phyloP scores from a whole-genome alignment of 2,888 invertebrate species.

The Colletes collaris region DNA sequence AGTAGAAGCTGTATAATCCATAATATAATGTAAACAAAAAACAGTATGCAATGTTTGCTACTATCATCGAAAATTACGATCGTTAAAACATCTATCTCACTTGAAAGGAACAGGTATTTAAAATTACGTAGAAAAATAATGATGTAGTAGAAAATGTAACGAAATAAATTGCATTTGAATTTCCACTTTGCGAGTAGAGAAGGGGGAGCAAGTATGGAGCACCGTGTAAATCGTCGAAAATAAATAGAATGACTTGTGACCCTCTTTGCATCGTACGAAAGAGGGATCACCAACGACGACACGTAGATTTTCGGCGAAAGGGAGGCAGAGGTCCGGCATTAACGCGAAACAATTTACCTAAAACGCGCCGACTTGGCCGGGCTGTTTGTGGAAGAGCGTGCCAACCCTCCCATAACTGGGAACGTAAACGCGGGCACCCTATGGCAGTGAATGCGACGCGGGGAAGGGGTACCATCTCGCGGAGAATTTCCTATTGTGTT shows the following conservation, averaged over 20 bases:
- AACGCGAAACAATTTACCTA: constrained; percentile 73
- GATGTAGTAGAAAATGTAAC: no score
- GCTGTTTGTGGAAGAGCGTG: constrained; percentile 61
- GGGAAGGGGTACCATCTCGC: constrained; percentile 37
- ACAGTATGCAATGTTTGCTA: no score
- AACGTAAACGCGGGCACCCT: constrained; percentile 57
- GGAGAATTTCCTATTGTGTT: constrained; percentile 67
- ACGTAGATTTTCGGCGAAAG: constrained; percentile 21
- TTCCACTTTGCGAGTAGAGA: no score
- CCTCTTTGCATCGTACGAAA: neutral
- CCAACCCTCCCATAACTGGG: constrained; percentile 58
- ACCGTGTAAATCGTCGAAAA: constrained; percentile 4
- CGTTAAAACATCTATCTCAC: no score
- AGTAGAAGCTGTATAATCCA: no score
- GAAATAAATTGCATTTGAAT: no score
- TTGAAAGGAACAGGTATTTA: no score
- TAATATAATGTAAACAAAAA: no score
- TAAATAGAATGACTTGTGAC: neutral
- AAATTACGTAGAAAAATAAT: no score
- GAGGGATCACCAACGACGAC: constrained; percentile 18
- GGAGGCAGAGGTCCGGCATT: constrained; percentile 40
- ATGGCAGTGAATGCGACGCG: constrained; percentile 27
- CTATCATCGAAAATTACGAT: no score
- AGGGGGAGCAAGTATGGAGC: no score
- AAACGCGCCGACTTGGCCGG: constrained; percentile 67